Percentiles rank a stretch among this genome's conserved stretches.
These are phyloP conservation scores for Fistularia tabacaria DNA, from an alignment of 2,797 vertebrate genomes.

Conservation along the genomic window DNA sequence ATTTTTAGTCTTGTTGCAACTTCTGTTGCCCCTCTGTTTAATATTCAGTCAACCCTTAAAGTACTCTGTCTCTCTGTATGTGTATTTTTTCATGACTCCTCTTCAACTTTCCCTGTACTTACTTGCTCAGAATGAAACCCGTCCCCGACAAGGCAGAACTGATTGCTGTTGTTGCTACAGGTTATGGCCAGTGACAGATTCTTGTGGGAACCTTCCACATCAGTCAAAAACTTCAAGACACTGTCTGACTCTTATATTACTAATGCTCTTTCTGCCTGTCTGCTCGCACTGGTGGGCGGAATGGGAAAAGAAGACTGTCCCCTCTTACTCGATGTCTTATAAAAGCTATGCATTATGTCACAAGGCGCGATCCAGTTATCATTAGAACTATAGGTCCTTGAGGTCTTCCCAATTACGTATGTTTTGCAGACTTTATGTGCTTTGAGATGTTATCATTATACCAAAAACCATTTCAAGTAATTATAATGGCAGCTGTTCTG, in stretches of 20 bases:
- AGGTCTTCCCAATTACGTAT: slow-evolving; percentile 30
- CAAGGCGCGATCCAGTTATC: slow-evolving; percentile 13
- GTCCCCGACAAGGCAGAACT: slow-evolving; percentile 14
- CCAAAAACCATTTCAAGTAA: slow-evolving; percentile 17
- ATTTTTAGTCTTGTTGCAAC: background rate
- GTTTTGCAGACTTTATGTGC: slow-evolving; percentile 27
- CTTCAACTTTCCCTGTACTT: slow-evolving; percentile 27
- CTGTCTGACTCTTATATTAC: slow-evolving; percentile 7
- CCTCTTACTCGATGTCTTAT: slow-evolving; percentile 5
- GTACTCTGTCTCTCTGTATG: too few species aligned
- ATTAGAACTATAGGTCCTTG: slow-evolving; percentile 12
- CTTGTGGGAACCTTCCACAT: slow-evolving; percentile 20
- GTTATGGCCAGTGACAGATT: slow-evolving; percentile 32
- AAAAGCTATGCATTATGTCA: slow-evolving; percentile 31
- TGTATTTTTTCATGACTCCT: background rate
- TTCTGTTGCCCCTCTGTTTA: background rate
- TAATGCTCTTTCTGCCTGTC: slow-evolving; percentile 7
- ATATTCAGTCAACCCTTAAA: too few species aligned
- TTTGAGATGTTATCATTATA: slow-evolving; percentile 34
- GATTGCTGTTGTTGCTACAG: slow-evolving; percentile 28
- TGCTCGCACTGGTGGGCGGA: slow-evolving; percentile 7
- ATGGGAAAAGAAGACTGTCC: slow-evolving; percentile 20
- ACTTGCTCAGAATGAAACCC: slow-evolving; percentile 25
- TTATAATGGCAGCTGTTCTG: slow-evolving; percentile 45
- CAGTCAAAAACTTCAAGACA: slow-evolving; percentile 42